Base-by-base conservation (phyloP, 2,797 vertebrate genomes). In the Poeciliopsis gracilis region DNA sequence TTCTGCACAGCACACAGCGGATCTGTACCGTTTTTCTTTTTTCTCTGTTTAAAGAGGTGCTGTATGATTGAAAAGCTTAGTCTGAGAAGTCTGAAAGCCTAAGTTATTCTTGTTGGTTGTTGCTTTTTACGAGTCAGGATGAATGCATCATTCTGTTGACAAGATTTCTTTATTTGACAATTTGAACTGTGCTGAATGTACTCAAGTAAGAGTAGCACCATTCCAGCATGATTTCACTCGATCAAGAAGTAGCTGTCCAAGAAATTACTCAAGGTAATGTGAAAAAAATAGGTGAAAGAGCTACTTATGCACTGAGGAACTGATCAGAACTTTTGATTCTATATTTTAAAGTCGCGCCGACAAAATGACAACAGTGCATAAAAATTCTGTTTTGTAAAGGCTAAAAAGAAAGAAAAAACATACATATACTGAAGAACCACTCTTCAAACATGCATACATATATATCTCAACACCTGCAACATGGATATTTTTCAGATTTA, bases 1-100 rank as follows among this genome's bases (percentile, higher is more conserved):
- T 63, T 18, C 59, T 63, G 51, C 51, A 53, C 51, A 53, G 7
- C 51, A 23, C 51, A 53, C 51, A 25, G 20, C 23, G 9, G 69
- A 85, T 79, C 75, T 55, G 51, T 80, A 59, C 67, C 75, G 77
- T 72, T 78, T 81, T 75, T 55, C 23, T 73, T 82, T 87, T 83
- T 16, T 38, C 6, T 82, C 73, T 45, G 57, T 41, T 73, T 23
- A 28, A 66, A 84, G 72, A 84, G 67, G 57, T 11, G 67, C 84
- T 83, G 73, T 49, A 82, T 87, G 41, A 83, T 28, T 59, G 11
- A 59, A 55, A 49, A 73, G 51, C 23, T 53, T 10, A 53, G 51
- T 53, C 51, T 43, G 20, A 67, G 41, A 67, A 51, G 5, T 20
- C 47, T 41, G 20, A 25, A 67, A 67, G 4, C 8, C 63, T 38